Conservation (phyloP, 2,888 invertebrate species). For the Operophtera brumata region DNA sequence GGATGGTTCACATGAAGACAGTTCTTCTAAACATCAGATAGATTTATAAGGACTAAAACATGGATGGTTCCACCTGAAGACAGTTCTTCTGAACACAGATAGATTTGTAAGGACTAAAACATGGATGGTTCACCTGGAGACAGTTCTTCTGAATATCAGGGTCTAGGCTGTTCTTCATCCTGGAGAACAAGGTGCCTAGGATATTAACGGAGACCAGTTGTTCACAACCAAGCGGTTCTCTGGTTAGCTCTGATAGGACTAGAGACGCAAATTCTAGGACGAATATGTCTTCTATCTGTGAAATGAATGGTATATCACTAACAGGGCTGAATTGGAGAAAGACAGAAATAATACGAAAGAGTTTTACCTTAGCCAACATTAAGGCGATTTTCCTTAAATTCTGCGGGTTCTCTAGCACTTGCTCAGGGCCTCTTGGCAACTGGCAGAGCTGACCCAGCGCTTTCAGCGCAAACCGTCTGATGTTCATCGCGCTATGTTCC, state of each 20-base stretch:
- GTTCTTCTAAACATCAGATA: no score
- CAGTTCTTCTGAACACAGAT: no score
- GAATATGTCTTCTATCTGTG: constrained; percentile 71
- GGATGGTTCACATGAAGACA: no score
- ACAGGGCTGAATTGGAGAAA: no score
- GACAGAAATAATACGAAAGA: neutral
- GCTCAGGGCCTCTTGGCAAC: constrained; percentile 68
- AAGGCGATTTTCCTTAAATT: constrained; percentile 67
- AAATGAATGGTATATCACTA: constrained; percentile 2
- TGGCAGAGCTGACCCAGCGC: constrained; percentile 76
- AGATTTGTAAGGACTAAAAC: neutral
- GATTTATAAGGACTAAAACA: neutral
- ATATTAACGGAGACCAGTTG: constrained; percentile 70
- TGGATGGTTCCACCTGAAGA: no score
- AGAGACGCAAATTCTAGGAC: constrained; percentile 78
- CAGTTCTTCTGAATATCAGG: constrained; percentile 81
- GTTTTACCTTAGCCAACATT: constrained; percentile 60
- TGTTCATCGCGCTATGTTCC: constrained; percentile 63
- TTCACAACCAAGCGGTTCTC: constrained; percentile 71
- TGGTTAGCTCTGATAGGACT: constrained; percentile 73
- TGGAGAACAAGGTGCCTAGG: constrained; percentile 66
- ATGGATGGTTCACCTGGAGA: constrained; percentile 60
- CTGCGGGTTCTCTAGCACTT: constrained; percentile 58
- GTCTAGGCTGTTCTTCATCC: constrained; percentile 74
- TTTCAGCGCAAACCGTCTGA: constrained; percentile 75